Evolutionary conservation across 2,113 vertebrate genomes (phyloP).

Genomic region (Caretta caretta): DNA sequence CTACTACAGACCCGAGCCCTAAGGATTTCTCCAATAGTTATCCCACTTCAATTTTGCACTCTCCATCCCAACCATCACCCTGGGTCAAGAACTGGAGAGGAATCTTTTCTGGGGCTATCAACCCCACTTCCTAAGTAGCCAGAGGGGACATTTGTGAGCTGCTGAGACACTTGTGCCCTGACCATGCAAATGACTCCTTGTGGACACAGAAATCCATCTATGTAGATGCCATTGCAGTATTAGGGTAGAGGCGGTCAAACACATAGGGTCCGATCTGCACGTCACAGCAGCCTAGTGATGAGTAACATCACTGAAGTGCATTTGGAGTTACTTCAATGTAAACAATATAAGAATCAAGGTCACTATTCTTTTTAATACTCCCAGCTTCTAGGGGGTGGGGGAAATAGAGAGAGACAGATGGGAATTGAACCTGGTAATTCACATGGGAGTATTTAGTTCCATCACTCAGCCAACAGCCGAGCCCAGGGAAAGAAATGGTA

Average conservation of each 20-base stretch:
- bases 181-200: background rate
- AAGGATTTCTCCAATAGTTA: background rate
- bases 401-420: constrained; percentile 16
- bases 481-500: constrained; percentile 14
- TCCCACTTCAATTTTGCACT: background rate
- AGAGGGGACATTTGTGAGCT: background rate
- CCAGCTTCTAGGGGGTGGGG: background rate
- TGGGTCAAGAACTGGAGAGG: accelerated
- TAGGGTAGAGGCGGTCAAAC: background rate
- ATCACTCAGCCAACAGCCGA: constrained; percentile 33
- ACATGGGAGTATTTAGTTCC: constrained; percentile 49
- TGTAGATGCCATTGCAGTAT: background rate
- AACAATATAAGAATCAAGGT: background rate
- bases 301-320: background rate
- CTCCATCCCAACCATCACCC: background rate
- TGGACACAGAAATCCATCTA: background rate
- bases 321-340: background rate
- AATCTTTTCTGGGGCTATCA: background rate
- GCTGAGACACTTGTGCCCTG: background rate
- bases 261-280: background rate
- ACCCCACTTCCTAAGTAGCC: background rate
- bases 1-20: background rate
- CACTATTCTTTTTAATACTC: background rate
- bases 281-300: background rate
- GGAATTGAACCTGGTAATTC: constrained; percentile 53